These are phyloP conservation scores for Metalampra italica DNA, from an alignment of 2,888 invertebrate species.

Conservation along the genomic window DNA sequence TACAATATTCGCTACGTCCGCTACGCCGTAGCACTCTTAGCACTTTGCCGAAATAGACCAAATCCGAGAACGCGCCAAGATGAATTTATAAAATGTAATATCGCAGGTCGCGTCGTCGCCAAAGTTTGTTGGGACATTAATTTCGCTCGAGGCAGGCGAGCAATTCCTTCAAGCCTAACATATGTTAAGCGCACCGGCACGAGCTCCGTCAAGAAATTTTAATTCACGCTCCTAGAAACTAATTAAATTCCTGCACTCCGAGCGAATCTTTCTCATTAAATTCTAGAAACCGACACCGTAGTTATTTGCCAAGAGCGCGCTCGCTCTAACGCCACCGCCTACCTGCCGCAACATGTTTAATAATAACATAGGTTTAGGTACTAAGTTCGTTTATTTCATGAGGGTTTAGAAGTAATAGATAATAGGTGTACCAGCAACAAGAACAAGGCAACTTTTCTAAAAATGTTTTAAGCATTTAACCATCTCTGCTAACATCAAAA, in stretches of 20 bases:
- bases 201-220: constrained; percentile 41
- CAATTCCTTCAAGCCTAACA: constrained; percentile 32
- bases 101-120: constrained; percentile 3
- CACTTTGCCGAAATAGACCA: background rate
- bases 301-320: too few relatives aligned
- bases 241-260: constrained; percentile 61
- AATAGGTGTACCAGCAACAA: too few relatives aligned
- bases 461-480: too few relatives aligned
- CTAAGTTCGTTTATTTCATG: too few relatives aligned
- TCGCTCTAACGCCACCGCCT: too few relatives aligned
- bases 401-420: too few relatives aligned
- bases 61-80: constrained; percentile 12
- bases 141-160: constrained; percentile 20
- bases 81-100: constrained; percentile 32
- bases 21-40: too few relatives aligned
- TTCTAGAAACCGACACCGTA: background rate
- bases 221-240: constrained; percentile 54
- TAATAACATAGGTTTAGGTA: too few relatives aligned
- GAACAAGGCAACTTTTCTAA: too few relatives aligned
- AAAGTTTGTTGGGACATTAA: constrained; percentile 26
- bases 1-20: too few relatives aligned
- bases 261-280: constrained; percentile 33
- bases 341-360: too few relatives aligned
- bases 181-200: constrained; percentile 32
- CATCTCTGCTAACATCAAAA: too few relatives aligned